Percentiles rank a stretch among this genome's conserved stretches.
Conservation (phyloP, 1,140 invertebrate genomes). For the Hesperophylax magnus region DNA sequence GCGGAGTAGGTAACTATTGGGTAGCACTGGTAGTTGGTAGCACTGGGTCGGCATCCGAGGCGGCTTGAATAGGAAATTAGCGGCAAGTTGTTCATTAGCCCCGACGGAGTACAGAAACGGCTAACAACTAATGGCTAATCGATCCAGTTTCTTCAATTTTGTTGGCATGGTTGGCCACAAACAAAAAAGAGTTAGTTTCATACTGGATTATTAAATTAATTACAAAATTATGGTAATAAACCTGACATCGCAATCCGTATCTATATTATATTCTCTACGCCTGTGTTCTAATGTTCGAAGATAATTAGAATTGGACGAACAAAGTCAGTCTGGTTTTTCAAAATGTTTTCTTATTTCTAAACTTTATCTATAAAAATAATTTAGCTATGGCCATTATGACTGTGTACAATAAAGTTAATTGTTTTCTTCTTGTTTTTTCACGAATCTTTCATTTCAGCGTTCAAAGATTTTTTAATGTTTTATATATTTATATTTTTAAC, state of each 20-base stretch:
- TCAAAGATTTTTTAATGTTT: no score
- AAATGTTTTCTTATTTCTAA: background rate
- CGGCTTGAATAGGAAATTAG: slow-evolving; percentile 54
- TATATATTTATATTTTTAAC: no score
- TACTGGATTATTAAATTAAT: slow-evolving; percentile 57
- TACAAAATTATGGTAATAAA: slow-evolving; percentile 58
- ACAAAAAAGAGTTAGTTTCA: slow-evolving; percentile 55
- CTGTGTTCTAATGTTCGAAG: slow-evolving; percentile 49
- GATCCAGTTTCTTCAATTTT: slow-evolving; percentile 58
- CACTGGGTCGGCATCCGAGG: background rate
- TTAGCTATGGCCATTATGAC: no score
- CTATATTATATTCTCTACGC: background rate
- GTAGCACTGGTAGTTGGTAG: no score
- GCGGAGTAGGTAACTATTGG: no score
- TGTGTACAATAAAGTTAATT: no score
- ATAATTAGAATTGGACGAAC: slow-evolving; percentile 54
- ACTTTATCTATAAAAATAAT: no score
- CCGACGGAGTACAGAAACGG: slow-evolving; percentile 43
- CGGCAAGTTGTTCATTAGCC: slow-evolving; percentile 55
- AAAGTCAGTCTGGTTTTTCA: background rate
- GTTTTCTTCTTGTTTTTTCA: no score
- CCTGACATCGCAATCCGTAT: slow-evolving; percentile 50
- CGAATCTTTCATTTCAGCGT: no score
- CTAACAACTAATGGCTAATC: slow-evolving; percentile 53
- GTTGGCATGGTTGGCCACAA: slow-evolving; percentile 53